Conservation (phyloP, 2,888 invertebrate genomes). For the Xestobium rufovillosum region DNA sequence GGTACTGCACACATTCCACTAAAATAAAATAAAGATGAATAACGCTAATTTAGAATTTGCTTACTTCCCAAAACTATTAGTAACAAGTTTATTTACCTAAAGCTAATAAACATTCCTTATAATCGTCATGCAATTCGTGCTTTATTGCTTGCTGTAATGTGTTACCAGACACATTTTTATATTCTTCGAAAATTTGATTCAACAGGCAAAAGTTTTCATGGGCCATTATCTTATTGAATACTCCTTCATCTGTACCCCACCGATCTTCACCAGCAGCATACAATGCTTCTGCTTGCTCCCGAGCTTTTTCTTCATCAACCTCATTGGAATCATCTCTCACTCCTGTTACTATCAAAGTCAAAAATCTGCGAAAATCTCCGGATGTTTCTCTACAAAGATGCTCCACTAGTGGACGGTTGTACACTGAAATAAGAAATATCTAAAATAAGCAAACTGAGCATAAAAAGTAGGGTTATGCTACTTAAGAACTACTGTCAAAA, state of each 20-base stretch:
- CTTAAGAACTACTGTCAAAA: too few relatives aligned
- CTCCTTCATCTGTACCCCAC: neutral
- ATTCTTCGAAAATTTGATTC: neutral
- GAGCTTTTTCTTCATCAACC: neutral
- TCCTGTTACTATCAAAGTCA: slow-evolving; percentile 61
- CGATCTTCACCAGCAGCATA: neutral
- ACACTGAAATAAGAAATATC: too few relatives aligned
- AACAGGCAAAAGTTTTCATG: slow-evolving; percentile 1
- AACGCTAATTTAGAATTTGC: too few relatives aligned
- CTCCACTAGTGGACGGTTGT: slow-evolving; percentile 41
- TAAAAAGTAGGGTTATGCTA: too few relatives aligned
- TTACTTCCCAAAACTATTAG: too few relatives aligned
- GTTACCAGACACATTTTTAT: neutral
- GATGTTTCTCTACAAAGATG: slow-evolving; percentile 67
- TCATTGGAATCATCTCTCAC: slow-evolving; percentile 1
- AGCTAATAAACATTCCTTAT: neutral
- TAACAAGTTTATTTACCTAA: neutral
- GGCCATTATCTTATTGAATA: neutral
- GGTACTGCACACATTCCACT: neutral
- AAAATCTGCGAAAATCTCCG: slow-evolving; percentile 64
- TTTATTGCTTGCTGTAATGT: neutral
- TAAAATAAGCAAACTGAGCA: too few relatives aligned
- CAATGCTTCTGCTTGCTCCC: neutral
- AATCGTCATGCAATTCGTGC: neutral
- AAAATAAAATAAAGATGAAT: neutral